phyloP scores from a whole-genome alignment of 1,140 invertebrate genomes.

The Bombus ignitus region DNA sequence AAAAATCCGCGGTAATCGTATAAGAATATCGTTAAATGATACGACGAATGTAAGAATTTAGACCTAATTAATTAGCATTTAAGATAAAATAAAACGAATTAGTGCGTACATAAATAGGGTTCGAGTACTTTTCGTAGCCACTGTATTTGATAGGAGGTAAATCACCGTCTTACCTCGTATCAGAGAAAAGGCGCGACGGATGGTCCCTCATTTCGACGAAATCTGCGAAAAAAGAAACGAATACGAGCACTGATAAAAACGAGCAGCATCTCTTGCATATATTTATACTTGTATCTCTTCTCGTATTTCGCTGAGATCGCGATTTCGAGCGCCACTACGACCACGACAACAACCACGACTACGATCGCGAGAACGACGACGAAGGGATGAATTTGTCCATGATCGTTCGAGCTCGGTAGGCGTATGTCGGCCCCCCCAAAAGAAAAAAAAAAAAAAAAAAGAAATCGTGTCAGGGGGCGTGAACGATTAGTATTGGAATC shows the following conservation, averaged over 20 bases:
- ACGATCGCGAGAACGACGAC: background rate
- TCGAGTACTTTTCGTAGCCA: too few relatives aligned
- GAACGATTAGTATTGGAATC: background rate
- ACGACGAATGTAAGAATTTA: too few relatives aligned
- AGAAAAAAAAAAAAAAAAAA: too few relatives aligned
- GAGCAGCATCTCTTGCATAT: background rate
- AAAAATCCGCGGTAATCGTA: too few relatives aligned
- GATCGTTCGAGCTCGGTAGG: background rate
- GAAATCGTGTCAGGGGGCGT: background rate
- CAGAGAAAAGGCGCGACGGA: slow-evolving; percentile 52
- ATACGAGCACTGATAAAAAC: background rate
- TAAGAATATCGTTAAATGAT: too few relatives aligned
- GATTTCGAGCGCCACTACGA: background rate
- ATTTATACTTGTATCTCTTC: background rate
- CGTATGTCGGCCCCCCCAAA: too few relatives aligned
- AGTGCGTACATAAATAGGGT: too few relatives aligned
- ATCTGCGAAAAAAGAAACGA: slow-evolving; percentile 53
- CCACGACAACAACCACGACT: too few relatives aligned
- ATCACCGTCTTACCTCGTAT: slow-evolving; percentile 53
- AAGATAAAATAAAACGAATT: too few relatives aligned
- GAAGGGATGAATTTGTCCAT: background rate
- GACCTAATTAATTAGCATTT: too few relatives aligned
- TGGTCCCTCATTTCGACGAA: slow-evolving; percentile 65
- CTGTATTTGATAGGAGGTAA: too few relatives aligned
- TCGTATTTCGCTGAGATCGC: background rate